Evolutionary conservation across 2,113 vertebrate species (phyloP), one percentile per base, ranked within the genome.

Genomic region (Andinoacara biseriatus): DNA sequence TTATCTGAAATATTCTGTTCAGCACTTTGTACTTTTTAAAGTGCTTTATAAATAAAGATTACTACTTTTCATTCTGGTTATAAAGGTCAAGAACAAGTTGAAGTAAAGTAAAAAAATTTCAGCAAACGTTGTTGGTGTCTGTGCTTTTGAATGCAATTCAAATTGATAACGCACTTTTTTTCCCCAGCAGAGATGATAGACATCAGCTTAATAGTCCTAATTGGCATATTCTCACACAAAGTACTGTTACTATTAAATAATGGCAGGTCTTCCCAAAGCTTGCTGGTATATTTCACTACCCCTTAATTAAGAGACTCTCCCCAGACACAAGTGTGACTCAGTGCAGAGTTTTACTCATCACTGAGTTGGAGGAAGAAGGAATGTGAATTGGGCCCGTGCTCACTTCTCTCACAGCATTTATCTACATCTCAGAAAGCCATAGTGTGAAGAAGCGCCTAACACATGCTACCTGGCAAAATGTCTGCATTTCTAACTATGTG

Each of bases 401-500:
- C 24, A 17, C 33, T 74, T 65, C 65, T 52, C 86, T 79, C 31
- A 9, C 38, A 57, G 60, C 26, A 46, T 80, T 83, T 82, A 86
- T 89, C 85, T 82, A 40, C 78, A 81, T 80, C 80, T 85, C 78
- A 56, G 83, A 56, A 26, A 81, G 78, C 72, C 65, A 76, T 69
- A 63, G 8, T 18, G 40, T 83, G 86, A 83, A 2, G 57, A 86
- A 69, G 63, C 7, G 9, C 63, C 76, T 82, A 80, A 78, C 80
- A 76, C 61, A 80, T 52, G 58, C 59, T 24, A 38, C 58, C 80
- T 92, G 90, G 88, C 84, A 91, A 79, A 81, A 46, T 24, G 86
- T 85, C 87, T 76, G 80, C 82, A 81, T 90, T 83, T 90, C 83
- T 77, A 82, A 82, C 80, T 74, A 74, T 81, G 76, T 86, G 82